These are phyloP conservation scores for Orycteropus afer DNA, from an alignment of 2,113 vertebrate genomes.

Conservation along the genomic window DNA sequence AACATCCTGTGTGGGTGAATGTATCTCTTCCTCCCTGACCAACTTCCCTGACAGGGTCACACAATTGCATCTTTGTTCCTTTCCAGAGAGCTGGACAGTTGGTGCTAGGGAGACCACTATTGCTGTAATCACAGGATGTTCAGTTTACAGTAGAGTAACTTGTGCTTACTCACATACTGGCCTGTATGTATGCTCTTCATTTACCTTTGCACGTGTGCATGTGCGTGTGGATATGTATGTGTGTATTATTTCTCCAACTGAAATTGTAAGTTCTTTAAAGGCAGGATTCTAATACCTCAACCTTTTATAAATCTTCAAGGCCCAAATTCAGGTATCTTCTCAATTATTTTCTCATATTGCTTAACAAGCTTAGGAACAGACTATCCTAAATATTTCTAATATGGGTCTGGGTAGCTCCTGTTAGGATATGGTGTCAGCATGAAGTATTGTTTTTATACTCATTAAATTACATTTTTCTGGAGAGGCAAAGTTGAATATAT, in stretches of 20 bases:
- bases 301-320: background rate
- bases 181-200: background rate
- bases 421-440: background rate
- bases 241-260: background rate
- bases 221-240: background rate
- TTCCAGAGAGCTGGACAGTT: background rate
- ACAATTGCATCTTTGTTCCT: conserved; percentile 17
- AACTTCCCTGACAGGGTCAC: background rate
- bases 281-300: background rate
- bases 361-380: background rate
- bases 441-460: background rate
- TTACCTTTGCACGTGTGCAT: background rate
- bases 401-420: background rate
- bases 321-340: background rate
- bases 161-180: background rate
- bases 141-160: background rate
- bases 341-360: background rate
- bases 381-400: background rate
- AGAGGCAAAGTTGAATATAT: background rate
- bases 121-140: background rate
- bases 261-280: background rate
- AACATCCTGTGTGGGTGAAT: background rate
- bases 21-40: background rate
- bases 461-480: background rate
- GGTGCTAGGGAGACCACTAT: background rate